Conservation (phyloP, 2,113 vertebrate genomes). For the Hypomesus transpacificus region DNA sequence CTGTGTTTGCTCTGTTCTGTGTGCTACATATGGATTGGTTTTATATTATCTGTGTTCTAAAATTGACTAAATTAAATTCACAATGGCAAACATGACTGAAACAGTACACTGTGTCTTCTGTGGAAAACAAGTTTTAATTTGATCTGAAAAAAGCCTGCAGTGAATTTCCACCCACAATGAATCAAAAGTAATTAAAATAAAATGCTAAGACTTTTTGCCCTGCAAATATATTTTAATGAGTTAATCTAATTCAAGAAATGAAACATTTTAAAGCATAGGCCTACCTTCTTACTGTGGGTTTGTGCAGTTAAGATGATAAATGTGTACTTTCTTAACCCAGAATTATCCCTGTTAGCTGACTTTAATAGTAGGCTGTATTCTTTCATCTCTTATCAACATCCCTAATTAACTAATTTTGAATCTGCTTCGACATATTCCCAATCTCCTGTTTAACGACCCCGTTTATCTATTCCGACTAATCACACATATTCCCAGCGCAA, state of each 20-base stretch:
- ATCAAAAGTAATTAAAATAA: conserved; percentile 31
- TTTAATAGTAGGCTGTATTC: no score
- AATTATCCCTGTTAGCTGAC: neutral
- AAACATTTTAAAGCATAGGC: neutral
- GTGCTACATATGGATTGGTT: conserved; percentile 11
- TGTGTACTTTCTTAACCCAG: conserved; percentile 2
- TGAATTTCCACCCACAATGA: conserved; percentile 6
- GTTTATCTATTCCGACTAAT: no score
- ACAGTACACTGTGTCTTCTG: neutral
- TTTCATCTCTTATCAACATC: no score
- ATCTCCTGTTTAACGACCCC: no score
- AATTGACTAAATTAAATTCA: neutral
- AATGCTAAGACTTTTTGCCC: conserved; percentile 26
- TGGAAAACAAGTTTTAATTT: conserved; percentile 29
- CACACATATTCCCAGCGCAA: no score
- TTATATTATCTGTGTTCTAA: conserved; percentile 8
- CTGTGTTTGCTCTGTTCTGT: conserved; percentile 2
- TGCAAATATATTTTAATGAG: conserved; percentile 43
- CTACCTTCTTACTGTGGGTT: conserved; percentile 1
- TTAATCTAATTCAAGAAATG: conserved; percentile 8
- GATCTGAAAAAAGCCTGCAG: conserved; percentile 28
- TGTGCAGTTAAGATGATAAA: neutral
- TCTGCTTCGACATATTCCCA: no score
- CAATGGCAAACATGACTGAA: neutral
- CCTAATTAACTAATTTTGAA: no score